These are phyloP conservation scores for Callyntrura sp. DNA, from an alignment of 2,888 invertebrate species.

Conservation along the genomic window DNA sequence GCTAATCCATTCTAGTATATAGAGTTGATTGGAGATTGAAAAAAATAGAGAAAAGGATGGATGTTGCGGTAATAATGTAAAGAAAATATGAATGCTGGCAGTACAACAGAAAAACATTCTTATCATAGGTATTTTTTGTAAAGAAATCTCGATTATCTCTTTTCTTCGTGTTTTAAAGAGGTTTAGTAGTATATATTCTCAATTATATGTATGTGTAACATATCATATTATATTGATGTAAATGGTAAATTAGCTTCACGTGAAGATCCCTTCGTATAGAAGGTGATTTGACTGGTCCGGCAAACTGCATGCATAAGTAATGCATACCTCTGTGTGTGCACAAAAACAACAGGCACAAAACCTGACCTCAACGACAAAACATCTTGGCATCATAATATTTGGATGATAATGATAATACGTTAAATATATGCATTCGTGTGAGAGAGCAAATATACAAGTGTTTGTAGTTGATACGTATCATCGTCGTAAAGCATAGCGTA, in stretches of 20 bases:
- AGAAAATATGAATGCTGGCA: not conserved
- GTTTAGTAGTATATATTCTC: not conserved
- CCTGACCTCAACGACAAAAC: constrained; percentile 46
- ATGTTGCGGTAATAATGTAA: not conserved
- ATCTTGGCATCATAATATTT: constrained; percentile 55
- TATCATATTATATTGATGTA: constrained; percentile 32
- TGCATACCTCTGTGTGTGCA: not conserved
- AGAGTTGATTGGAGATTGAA: not conserved
- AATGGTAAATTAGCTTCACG: constrained; percentile 60
- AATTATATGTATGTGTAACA: not conserved
- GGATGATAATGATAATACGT: constrained; percentile 45
- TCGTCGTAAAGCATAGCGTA: constrained; percentile 20
- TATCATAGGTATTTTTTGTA: constrained; percentile 5
- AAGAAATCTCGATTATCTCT: constrained; percentile 20
- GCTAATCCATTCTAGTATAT: not conserved
- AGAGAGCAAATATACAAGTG: constrained; percentile 44
- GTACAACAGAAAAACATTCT: not conserved
- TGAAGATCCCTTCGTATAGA: constrained; percentile 13
- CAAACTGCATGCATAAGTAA: not conserved
- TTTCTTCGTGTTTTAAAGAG: constrained; percentile 18
- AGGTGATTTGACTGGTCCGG: constrained; percentile 37
- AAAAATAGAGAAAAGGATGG: not conserved
- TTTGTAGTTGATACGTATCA: constrained; percentile 54
- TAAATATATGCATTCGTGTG: constrained; percentile 18
- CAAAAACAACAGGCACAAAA: constrained; percentile 28